Conservation (phyloP, 2,797 vertebrate species). For the Manis javanica region DNA sequence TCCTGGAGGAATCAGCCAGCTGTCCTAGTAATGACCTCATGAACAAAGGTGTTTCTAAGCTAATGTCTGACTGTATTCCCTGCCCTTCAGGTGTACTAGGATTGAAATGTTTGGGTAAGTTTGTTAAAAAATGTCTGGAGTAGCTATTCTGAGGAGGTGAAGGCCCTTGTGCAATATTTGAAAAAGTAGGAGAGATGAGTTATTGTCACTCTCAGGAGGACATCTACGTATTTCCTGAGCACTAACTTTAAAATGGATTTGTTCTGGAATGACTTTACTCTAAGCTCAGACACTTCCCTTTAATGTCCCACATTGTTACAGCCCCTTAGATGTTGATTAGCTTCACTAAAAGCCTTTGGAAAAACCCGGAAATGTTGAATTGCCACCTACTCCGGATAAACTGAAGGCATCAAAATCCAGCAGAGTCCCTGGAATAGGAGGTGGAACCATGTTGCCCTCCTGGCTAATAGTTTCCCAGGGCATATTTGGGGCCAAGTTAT, state of each 20-base stretch:
- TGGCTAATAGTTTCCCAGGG: background rate
- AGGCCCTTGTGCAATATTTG: background rate
- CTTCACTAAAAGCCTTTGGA: constrained; percentile 32
- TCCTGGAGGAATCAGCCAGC: background rate
- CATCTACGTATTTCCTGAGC: background rate
- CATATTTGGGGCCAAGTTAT: background rate
- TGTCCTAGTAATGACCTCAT: constrained; percentile 32
- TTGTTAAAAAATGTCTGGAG: constrained; percentile 40
- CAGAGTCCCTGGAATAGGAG: background rate
- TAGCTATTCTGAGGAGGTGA: constrained; percentile 31
- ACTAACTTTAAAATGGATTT: constrained; percentile 33
- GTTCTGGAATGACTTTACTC: background rate
- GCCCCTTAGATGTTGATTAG: constrained; percentile 35
- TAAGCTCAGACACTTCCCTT: constrained; percentile 20
- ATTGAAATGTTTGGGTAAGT: background rate
- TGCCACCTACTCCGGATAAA: background rate
- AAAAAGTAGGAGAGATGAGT: background rate
- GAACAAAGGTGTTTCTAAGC: constrained; percentile 47
- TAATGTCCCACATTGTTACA: background rate
- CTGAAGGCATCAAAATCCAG: constrained; percentile 5
- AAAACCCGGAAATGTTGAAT: constrained; percentile 54
- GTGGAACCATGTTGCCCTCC: background rate
- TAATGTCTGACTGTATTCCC: background rate
- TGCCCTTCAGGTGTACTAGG: background rate
- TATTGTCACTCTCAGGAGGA: background rate